Evolutionary conservation across 2,888 invertebrate species (phyloP).

Genomic region (Boloria euphrosyne): DNA sequence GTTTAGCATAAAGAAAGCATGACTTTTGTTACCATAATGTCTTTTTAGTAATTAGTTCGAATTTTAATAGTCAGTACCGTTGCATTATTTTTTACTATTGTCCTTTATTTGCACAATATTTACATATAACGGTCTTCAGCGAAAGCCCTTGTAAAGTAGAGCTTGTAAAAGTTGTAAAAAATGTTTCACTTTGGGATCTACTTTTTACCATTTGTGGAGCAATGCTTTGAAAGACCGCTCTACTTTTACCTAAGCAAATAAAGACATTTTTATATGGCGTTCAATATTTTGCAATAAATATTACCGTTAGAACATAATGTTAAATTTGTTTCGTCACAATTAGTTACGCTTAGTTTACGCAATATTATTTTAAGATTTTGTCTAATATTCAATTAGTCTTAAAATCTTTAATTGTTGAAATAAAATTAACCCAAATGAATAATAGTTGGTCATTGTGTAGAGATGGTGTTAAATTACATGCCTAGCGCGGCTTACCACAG

Average conservation of each 20-base stretch:
- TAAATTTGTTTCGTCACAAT: constrained; percentile 7
- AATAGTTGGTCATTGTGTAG: neutral
- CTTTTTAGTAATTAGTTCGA: constrained; percentile 24
- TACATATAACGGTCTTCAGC: constrained; percentile 56
- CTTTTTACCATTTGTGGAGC: constrained; percentile 74
- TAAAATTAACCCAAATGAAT: neutral
- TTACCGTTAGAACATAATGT: constrained; percentile 43
- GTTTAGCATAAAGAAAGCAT: constrained; percentile 20
- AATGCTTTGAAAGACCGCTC: constrained; percentile 51
- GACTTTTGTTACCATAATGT: constrained; percentile 26
- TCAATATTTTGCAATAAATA: constrained; percentile 45
- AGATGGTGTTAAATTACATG: constrained; percentile 17
- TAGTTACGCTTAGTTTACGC: constrained; percentile 7
- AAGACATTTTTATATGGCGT: constrained; percentile 62
- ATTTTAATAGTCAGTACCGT: constrained; percentile 47
- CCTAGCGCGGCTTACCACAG: constrained; percentile 42
- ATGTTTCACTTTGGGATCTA: constrained; percentile 65
- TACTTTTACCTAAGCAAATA: constrained; percentile 65
- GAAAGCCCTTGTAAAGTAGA: constrained; percentile 48
- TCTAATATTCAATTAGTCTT: neutral
- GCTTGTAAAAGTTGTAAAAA: constrained; percentile 43
- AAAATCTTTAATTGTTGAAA: neutral
- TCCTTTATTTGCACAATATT: constrained; percentile 47
- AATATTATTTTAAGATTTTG: neutral
- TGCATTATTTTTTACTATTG: constrained; percentile 52